phyloP scores from a whole-genome alignment of 1,140 invertebrate species.

The Tigriopus japonicus region DNA sequence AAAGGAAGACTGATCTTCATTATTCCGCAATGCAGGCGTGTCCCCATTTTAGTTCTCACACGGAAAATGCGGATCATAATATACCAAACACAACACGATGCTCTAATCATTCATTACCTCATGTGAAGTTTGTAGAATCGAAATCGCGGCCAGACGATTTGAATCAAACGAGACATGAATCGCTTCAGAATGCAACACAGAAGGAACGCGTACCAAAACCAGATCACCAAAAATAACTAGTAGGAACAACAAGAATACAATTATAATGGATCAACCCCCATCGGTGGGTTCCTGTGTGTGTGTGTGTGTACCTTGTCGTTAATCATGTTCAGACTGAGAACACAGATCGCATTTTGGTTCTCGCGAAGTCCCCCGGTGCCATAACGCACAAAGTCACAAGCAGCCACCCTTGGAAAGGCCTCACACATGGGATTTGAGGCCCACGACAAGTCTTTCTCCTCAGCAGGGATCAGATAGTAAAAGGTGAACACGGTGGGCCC shows the following conservation, averaged over 20 bases:
- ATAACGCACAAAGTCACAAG: conserved; percentile 7
- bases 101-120: no score
- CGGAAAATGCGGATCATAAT: no score
- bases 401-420: conserved; percentile 11
- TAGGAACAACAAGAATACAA: no score
- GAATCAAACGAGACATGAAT: no score
- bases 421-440: conserved; percentile 13
- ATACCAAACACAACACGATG: no score
- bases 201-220: conserved; percentile 10
- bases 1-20: no score
- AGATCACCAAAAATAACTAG: not conserved
- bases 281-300: no score
- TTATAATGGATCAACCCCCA: no score
- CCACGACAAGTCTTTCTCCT: not conserved
- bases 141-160: no score
- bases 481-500: not conserved
- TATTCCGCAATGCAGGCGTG: no score
- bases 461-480: conserved; percentile 4
- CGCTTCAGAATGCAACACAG: not conserved
- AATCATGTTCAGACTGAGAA: conserved; percentile 13
- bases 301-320: conserved; percentile 14
- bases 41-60: no score
- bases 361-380: conserved; percentile 11
- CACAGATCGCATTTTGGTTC: conserved; percentile 7
- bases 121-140: no score